Evolutionary conservation across 2,113 vertebrate species (phyloP).

Genomic region (Uria aalge): DNA sequence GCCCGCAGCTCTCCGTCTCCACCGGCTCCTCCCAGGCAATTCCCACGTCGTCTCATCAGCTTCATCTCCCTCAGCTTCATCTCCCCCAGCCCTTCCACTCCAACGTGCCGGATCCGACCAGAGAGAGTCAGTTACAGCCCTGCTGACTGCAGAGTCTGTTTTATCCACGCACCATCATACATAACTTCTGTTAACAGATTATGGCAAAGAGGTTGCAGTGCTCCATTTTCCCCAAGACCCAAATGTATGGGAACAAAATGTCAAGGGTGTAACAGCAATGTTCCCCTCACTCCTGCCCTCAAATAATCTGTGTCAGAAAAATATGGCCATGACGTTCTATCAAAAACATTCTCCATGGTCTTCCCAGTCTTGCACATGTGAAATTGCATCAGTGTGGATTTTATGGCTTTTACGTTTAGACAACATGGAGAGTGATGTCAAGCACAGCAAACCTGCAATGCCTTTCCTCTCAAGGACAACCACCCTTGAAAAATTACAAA

Average conservation of each 20-base stretch:
- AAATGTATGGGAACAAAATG: not conserved
- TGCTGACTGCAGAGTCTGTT: not conserved
- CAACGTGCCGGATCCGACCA: not conserved
- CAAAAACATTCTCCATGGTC: not conserved
- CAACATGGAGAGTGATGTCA: not conserved
- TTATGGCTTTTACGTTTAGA: not conserved
- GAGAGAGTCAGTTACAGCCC: not conserved
- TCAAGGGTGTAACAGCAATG: not conserved
- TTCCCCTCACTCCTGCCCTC: not conserved
- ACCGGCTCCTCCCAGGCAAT: not conserved
- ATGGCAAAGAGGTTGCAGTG: not conserved
- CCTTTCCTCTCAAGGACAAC: conserved; percentile 2
- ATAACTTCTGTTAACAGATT: not conserved
- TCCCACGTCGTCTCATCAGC: not conserved
- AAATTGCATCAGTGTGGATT: not conserved
- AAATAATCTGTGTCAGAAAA: not conserved
- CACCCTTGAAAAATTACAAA: not conserved
- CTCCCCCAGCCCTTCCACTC: not conserved
- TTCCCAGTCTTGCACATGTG: rapidly evolving
- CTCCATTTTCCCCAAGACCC: not conserved
- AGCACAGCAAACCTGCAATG: not conserved
- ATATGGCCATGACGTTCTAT: not conserved
- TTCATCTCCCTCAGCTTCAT: not conserved
- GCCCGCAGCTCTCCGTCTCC: not conserved
- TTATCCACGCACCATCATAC: not conserved